Evolutionary conservation across 2,888 invertebrate genomes (phyloP).

Genomic region (Cosmopolites sordidus): DNA sequence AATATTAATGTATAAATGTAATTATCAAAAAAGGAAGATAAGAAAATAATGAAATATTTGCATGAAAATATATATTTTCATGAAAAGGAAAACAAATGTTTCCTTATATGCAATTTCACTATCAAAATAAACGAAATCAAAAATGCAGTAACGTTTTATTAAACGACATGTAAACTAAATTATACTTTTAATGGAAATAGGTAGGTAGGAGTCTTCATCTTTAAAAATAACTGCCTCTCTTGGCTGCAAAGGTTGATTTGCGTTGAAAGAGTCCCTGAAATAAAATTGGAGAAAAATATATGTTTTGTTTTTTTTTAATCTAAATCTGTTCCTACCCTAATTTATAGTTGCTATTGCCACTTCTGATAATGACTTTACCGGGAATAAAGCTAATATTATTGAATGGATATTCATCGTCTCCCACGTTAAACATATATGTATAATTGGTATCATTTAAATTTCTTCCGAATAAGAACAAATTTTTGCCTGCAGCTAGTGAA

Average conservation of each 20-base stretch:
- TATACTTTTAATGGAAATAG: no score
- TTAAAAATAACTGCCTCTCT: slow-evolving; percentile 2
- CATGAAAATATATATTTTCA: no score
- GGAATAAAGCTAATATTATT: not conserved
- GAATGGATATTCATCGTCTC: not conserved
- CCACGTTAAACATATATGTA: slow-evolving; percentile 3
- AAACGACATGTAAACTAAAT: no score
- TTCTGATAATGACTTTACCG: slow-evolving; percentile 1
- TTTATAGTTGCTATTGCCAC: not conserved
- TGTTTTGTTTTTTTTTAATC: not conserved
- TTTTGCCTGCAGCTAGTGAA: not conserved
- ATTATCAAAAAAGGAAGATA: no score
- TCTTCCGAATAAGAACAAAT: not conserved
- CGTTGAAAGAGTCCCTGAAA: slow-evolving; percentile 4
- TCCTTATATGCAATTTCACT: no score
- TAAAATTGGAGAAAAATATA: not conserved
- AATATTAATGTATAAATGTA: no score
- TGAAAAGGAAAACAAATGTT: no score
- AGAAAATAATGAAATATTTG: no score
- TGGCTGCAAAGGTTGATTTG: slow-evolving; percentile 1
- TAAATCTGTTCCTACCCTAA: slow-evolving; percentile 2
- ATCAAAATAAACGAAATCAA: no score
- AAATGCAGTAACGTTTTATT: no score
- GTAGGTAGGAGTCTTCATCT: no score
- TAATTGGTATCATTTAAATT: not conserved